Evolutionary conservation across 1,140 invertebrate genomes (phyloP), one percentile per base, ranked within the genome.

Genomic region (Drosophila nigromelanica): DNA sequence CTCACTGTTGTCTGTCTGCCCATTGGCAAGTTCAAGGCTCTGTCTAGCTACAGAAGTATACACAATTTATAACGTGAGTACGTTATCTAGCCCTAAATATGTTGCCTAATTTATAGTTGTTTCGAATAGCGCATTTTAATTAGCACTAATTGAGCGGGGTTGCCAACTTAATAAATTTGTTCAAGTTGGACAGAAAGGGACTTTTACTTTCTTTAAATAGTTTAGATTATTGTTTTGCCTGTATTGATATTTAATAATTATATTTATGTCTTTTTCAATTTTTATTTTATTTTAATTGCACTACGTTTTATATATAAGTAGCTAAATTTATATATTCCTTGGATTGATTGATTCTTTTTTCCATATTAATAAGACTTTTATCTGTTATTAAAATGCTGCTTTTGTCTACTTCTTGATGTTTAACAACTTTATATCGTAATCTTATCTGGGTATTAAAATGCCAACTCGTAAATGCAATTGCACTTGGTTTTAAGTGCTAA

Each of bases 1-100:
- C n/a, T 21, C n/a, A 45, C 35, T 55, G 58, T 62, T 55, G 59
- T 60, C 52, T 48, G 12, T n/a, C 63, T 51, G 43, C 21, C 21
- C 21, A 24, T 42, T 63, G 40, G 52, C 58, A 78, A 76, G 75
- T 77, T 77, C 75, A 78, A 77, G 73, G 75, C 71, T 76, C 56
- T n/a, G 11, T 42, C 15, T 52, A 21, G 1, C 24, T 10, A 27
- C 43, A 18, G 8, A 27, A 27, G 48, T 14, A 37, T 37, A 18
- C 37, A 52, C 39, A 35, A 21, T 33, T 42, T 42, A 60, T 42
- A 35, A 24, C 21, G 35, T 12, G 37, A 39, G 12, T 40, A 15
- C 12, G 39, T 42, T 64, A 43, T 45, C 47, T 43, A 18, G 35
- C 24, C 11, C 39, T 33, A 63, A 63, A 27, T 43, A 52, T 27